Conservation (phyloP, 2,113 vertebrate species). For the Stomatorhinus ivindoensis region DNA sequence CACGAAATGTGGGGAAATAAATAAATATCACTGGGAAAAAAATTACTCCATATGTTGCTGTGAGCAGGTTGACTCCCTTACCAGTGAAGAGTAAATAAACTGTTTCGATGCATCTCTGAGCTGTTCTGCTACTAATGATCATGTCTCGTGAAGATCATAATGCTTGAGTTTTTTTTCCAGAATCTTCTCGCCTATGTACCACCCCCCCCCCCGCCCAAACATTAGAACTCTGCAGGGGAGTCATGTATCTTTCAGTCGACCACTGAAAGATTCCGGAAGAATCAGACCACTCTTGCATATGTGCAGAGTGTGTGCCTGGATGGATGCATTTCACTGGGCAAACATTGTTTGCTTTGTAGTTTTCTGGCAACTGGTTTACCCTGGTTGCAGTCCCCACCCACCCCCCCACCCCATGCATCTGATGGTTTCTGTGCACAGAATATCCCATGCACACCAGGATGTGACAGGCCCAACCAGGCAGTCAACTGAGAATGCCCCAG, state of each 20-base stretch:
- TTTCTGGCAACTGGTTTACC: not conserved
- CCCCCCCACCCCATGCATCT: not conserved
- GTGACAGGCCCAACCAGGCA: not conserved
- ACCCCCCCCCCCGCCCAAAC: not conserved
- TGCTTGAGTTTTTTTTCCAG: not conserved
- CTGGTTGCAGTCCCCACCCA: not conserved
- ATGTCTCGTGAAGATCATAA: not conserved
- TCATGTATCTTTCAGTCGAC: not conserved
- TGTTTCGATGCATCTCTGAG: not conserved
- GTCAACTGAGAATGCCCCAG: not conserved
- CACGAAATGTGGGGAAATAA: not conserved
- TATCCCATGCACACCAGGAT: too few species aligned
- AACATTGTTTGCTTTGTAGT: not conserved
- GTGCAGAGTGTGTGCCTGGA: not conserved
- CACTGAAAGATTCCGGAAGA: not conserved
- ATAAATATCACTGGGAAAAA: not conserved
- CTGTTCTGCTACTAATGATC: not conserved
- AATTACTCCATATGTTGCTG: slow-evolving; percentile 24
- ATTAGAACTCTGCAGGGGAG: not conserved
- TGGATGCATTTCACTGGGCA: not conserved
- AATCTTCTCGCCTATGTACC: not conserved
- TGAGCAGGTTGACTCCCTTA: slow-evolving; percentile 14
- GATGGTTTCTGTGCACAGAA: too few species aligned
- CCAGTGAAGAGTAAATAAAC: not conserved
- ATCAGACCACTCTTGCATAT: not conserved